phyloP scores from a whole-genome alignment of 2,797 vertebrate species.

The Galago senegalensis region DNA sequence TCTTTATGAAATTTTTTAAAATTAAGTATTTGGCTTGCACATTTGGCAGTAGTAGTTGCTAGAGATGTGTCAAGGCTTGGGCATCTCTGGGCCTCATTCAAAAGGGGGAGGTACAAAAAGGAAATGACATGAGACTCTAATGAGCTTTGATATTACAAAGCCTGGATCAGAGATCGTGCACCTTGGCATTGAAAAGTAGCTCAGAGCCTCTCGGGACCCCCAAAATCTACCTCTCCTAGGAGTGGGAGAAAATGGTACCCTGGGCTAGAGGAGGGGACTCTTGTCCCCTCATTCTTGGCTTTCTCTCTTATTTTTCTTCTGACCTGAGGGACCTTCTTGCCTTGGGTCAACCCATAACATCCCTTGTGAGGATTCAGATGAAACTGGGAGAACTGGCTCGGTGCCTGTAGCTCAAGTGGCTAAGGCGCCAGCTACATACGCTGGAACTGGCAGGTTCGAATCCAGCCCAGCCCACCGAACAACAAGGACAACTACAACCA shows the following conservation, averaged over 20 bases:
- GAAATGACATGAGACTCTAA: neutral
- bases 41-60: neutral
- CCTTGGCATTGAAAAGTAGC: neutral
- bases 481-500: too few species aligned
- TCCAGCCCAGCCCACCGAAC: too few species aligned
- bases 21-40: neutral
- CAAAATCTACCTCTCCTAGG: neutral
- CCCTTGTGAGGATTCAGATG: neutral
- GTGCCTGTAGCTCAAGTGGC: too few species aligned
- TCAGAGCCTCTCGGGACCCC: neutral
- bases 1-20: neutral
- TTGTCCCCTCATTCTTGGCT: neutral
- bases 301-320: slow-evolving; percentile 3
- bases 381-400: neutral
- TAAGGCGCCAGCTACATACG: too few species aligned
- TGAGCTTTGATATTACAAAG: neutral
- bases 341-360: neutral
- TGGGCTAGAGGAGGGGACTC: neutral
- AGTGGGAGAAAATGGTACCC: neutral
- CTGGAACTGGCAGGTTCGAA: too few species aligned
- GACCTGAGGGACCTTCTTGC: neutral
- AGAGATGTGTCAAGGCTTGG: neutral
- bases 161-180: neutral
- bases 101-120: neutral
- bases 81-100: neutral